Conservation (phyloP, 2,797 vertebrate genomes). For the Hephaestus fuliginosus region DNA sequence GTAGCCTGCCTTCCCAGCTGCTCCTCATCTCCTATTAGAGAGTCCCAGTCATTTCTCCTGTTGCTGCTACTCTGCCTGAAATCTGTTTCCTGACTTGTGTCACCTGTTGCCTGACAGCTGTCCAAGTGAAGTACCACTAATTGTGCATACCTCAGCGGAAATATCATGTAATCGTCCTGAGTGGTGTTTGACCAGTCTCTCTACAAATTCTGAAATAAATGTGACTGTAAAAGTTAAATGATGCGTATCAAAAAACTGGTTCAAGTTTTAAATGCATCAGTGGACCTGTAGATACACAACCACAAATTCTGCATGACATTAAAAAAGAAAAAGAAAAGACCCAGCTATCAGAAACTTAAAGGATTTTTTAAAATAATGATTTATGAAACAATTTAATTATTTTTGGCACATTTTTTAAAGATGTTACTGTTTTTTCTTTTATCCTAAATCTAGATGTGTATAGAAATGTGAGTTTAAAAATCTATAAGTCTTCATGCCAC, state of each 20-base stretch:
- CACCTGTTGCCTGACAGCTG: conserved; percentile 3
- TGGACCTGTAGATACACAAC: background rate
- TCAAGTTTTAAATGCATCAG: background rate
- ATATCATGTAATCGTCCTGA: background rate
- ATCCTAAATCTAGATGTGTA: too few relatives aligned
- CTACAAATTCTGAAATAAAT: background rate
- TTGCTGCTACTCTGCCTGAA: background rate
- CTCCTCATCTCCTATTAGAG: conserved; percentile 42
- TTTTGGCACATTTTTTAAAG: background rate
- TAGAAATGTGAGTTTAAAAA: too few relatives aligned
- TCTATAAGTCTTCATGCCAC: too few relatives aligned
- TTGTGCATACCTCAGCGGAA: background rate
- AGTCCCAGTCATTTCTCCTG: conserved; percentile 10
- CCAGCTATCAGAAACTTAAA: background rate
- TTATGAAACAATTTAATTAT: background rate
- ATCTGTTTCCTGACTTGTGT: conserved; percentile 13
- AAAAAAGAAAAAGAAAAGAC: background rate
- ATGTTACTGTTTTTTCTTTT: too few relatives aligned
- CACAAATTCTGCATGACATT: background rate
- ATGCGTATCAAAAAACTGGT: background rate
- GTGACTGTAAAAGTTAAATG: too few relatives aligned
- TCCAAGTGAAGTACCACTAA: background rate
- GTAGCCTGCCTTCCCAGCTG: conserved; percentile 43
- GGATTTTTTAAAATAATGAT: background rate
- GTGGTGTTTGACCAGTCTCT: background rate